These are phyloP conservation scores for Apolygus lucorum DNA, from an alignment of 1,140 invertebrate species.

Conservation along the genomic window DNA sequence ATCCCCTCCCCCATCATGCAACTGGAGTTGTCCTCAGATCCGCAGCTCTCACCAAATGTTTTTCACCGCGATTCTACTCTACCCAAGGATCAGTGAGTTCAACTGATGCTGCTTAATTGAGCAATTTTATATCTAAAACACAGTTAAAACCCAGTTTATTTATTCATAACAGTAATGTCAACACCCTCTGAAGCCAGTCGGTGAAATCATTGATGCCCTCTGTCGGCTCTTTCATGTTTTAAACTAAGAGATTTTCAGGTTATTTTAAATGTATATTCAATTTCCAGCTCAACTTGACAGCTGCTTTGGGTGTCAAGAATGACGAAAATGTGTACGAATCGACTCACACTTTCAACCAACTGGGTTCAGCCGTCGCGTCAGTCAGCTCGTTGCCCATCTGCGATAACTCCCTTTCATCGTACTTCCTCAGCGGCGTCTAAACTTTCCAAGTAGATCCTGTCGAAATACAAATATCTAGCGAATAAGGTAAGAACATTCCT, in stretches of 20 bases:
- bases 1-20: not conserved
- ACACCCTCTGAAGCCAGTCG: too few relatives aligned
- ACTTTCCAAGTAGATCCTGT: not conserved
- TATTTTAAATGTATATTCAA: too few relatives aligned
- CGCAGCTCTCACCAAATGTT: constrained; percentile 2
- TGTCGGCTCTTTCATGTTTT: not conserved
- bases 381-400: not conserved
- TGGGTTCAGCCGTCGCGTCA: not conserved
- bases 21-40: constrained; percentile 7
- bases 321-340: not conserved
- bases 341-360: not conserved
- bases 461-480: too few relatives aligned
- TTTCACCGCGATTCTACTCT: not conserved
- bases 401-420: not conserved
- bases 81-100: not conserved
- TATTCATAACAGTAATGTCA: too few relatives aligned
- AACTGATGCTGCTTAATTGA: not conserved
- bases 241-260: not conserved
- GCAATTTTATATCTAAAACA: not conserved
- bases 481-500: too few relatives aligned
- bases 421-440: not conserved
- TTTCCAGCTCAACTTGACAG: not conserved
- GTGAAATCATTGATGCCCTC: not conserved
- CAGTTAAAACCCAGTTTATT: not conserved
- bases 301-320: not conserved